Conservation (phyloP, 2,113 vertebrate species). For the Ramphastos sulfuratus region DNA sequence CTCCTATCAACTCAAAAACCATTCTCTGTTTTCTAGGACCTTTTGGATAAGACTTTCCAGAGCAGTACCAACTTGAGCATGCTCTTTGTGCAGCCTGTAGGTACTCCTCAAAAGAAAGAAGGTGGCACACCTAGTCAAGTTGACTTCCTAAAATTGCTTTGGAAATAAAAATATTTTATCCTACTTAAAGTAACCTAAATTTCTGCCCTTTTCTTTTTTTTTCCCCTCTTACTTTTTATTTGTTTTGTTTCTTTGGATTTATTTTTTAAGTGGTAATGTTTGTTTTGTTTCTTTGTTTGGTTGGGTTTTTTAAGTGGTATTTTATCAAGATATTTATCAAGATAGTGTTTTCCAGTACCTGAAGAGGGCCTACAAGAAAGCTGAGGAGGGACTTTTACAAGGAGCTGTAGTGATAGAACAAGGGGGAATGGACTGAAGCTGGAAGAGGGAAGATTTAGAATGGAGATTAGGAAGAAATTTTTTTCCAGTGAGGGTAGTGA, state of each 20-base stretch:
- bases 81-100: not conserved
- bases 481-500: too few relatives aligned
- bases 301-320: not conserved
- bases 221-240: too few relatives aligned
- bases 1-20: not conserved
- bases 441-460: too few relatives aligned
- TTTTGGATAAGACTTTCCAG: not conserved
- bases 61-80: not conserved
- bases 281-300: too few relatives aligned
- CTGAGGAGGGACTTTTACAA: too few relatives aligned
- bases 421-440: too few relatives aligned
- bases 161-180: not conserved
- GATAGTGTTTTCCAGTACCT: too few relatives aligned
- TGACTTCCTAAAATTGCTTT: not conserved
- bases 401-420: too few relatives aligned
- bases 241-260: too few relatives aligned
- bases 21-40: not conserved
- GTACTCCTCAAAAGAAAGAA: not conserved
- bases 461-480: too few relatives aligned
- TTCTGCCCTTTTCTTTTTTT: not conserved
- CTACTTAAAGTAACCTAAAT: rapidly evolving
- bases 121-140: not conserved
- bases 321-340: not conserved
- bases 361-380: too few relatives aligned
- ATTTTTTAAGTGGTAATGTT: too few relatives aligned